Evolutionary conservation across 2,888 invertebrate genomes (phyloP), one percentile per base, ranked within the genome.

Genomic region (Phaonia tiefii): DNA sequence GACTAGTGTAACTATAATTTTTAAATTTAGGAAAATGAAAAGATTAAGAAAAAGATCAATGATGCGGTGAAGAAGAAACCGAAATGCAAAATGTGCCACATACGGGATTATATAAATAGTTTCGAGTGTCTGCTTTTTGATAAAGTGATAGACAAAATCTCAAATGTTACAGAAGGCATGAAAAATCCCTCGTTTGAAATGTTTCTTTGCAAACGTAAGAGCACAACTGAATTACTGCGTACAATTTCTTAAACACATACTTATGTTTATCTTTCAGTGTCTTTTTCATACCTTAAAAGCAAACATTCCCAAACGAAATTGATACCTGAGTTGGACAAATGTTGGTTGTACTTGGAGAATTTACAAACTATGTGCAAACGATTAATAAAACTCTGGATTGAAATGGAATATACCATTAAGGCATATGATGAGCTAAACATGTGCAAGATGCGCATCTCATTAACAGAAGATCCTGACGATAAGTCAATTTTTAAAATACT

Each of bases 371-470:
- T 95, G 88, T 95, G 85, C 10, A 86, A 90, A 83, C 86, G 86
- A 44, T 85, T 88, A 13, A 86, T 86, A 0, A 90, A 91, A 81
- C 86, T 88, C 25, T 91, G 91, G 91, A 89, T 91, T 72, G 91
- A 91, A 85, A 87, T 88, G 39, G 90, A 91, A 78, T 89, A 88
- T 83, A 88, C 89, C 11, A 88, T 91, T 26, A 92, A 93, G 73
- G 93, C 94, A 0, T 92, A 93, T 76, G 96, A 96, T 89, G 96
- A 96, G 89, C 87, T 96, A 56, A 92, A 93, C 85, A 95, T 95
- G 93, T 94, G 94, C 46, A 94, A 93, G 86, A 92, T 93, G 83
- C 90, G 95, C 10, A 88, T 90, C 25, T 78, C 84, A 0, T 75
- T 88, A 1, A 87, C 88, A 0, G 80, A 87, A 7, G 82, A 87